A percentile compares a stretch with the other conserved stretches of the same genome.
phyloP scores from a whole-genome alignment of 2,113 vertebrate species.

The Oryctolagus cuniculus region mOryCun1.1 NC_091434.1:77979501-77980000 shows the following conservation, averaged over 20 bases:
- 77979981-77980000: slow-evolving; percentile 95
- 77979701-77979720: slow-evolving; percentile 97
- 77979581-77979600: slow-evolving; percentile 95
- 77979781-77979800: slow-evolving; percentile 98
- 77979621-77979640: slow-evolving; percentile 98
- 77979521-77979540: slow-evolving; percentile 96
- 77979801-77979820: slow-evolving; percentile 97
- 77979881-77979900: slow-evolving; percentile 95
- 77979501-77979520: slow-evolving; percentile 95
- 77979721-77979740: slow-evolving; percentile 97
- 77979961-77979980: slow-evolving; percentile 97
- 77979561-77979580: slow-evolving; percentile 97
- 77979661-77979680: slow-evolving; percentile 97
- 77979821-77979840: slow-evolving; percentile 95
- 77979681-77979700: slow-evolving; percentile 95
- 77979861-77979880: slow-evolving; percentile 96
- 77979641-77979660: slow-evolving; percentile 97
- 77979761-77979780: slow-evolving; percentile 93
- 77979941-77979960: slow-evolving; percentile 96
- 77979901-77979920: slow-evolving; percentile 98
- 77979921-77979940: slow-evolving; percentile 96
- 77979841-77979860: slow-evolving; percentile 96
- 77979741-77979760: slow-evolving; percentile 93
- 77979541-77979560: slow-evolving; percentile 97
- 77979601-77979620: slow-evolving; percentile 96